Base-by-base conservation (phyloP, 2,797 vertebrate genomes). In the Enteromius afrohamiltoni region DNA sequence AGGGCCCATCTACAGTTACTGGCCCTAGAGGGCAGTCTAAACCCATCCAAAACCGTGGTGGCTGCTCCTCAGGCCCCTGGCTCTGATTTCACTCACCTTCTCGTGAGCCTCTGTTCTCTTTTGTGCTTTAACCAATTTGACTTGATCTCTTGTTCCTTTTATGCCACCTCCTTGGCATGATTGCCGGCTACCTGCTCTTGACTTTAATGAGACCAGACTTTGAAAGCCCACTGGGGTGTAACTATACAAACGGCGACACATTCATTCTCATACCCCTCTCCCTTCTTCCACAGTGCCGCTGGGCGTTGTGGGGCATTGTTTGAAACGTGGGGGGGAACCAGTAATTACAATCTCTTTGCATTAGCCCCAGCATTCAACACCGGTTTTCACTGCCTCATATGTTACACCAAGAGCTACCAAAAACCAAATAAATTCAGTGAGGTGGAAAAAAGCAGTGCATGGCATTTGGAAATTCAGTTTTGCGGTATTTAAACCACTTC, bases 11-110 rank as follows among this genome's bases (percentile, higher is more conserved):
- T 23, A 42, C 47, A 73, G 10, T 10, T 69, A n/a, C 42, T 65
- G 49, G 90, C 94, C 94, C 89, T 86, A 92, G 94, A 90, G 90
- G 89, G 91, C 92, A 91, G 85, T 93, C 87, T 60, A 85, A 11
- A 58, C 85, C 86, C 45, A 91, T 29, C 4, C 31, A 67, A 83
- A 6, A 45, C 16, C 9, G 1, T 29, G 1, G 1, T 64, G 7
- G 37, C 16, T 53, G 64, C 42, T 23, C 58, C 19, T 55, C 60
- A 47, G 67, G 40, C 62, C 51, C 58, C 29, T 86, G 77, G 65
- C 77, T 83, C 51, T 64, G 71, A 83, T 83, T 86, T 83, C 76
- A 68, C 16, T 45, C 6, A 2, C 21, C 47, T 49, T 26, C n/a
- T 65, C 34, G 69, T 65, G 49, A 37, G 45, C 31, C 31, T 47